These are phyloP conservation scores for Agrotis ipsilon DNA, from an alignment of 2,888 invertebrate species.

Conservation along the genomic window DNA sequence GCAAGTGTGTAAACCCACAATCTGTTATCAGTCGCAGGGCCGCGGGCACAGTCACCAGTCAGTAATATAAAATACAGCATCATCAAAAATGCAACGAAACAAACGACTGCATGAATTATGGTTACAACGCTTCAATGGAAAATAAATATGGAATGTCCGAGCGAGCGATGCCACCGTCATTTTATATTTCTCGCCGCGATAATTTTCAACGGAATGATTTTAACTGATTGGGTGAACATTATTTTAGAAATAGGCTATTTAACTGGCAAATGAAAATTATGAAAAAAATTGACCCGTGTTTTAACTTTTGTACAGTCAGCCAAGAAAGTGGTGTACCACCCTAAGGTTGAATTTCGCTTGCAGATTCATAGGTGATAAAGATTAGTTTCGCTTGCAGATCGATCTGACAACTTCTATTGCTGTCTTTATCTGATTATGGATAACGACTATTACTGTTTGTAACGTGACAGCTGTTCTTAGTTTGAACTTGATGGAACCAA, in stretches of 20 bases:
- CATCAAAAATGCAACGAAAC: slow-evolving; percentile 80
- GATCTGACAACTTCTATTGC: too few species aligned
- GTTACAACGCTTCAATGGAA: slow-evolving; percentile 67
- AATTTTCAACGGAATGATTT: slow-evolving; percentile 41
- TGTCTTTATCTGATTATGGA: too few species aligned
- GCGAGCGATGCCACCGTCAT: slow-evolving; percentile 39
- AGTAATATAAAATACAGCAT: slow-evolving; percentile 75
- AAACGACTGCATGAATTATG: slow-evolving; percentile 75
- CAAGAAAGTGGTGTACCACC: too few species aligned
- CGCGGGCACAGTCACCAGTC: slow-evolving; percentile 69
- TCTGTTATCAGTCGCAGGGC: slow-evolving; percentile 71
- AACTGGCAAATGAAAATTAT: too few species aligned
- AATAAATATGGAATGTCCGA: slow-evolving; percentile 69
- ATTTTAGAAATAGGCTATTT: not conserved
- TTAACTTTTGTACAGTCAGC: too few species aligned
- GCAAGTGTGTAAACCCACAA: slow-evolving; percentile 42
- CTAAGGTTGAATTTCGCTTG: too few species aligned
- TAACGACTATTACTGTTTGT: too few species aligned
- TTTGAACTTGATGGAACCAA: too few species aligned
- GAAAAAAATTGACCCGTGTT: too few species aligned
- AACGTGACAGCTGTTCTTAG: too few species aligned
- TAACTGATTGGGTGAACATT: slow-evolving; percentile 27
- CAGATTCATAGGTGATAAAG: too few species aligned
- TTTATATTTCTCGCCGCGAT: slow-evolving; percentile 45
- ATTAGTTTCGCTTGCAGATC: too few species aligned